Evolutionary conservation across 2,888 invertebrate genomes (phyloP).

Genomic region (Andrena minutula): DNA sequence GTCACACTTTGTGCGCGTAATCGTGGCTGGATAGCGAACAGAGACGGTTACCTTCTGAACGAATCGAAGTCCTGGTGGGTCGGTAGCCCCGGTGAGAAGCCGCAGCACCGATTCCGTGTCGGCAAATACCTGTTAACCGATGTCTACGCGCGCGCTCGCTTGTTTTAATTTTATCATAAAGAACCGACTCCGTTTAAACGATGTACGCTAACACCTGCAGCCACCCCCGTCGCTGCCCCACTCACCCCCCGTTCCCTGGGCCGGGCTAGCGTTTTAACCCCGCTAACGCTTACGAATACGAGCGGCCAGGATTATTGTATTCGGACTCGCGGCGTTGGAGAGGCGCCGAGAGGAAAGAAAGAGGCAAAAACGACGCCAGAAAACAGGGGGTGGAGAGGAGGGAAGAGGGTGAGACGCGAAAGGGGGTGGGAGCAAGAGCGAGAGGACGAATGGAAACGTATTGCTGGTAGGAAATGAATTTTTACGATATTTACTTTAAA

Average conservation of each 20-base stretch:
- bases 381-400: slow-evolving; percentile 5
- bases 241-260: slow-evolving; percentile 1
- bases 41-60: slow-evolving; percentile 1
- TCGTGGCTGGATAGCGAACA: neutral
- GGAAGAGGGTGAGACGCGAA: neutral
- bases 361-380: slow-evolving; percentile 19
- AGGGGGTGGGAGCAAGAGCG: slow-evolving; percentile 6
- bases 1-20: too few relatives aligned
- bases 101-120: slow-evolving; percentile 48
- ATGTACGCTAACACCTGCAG: slow-evolving; percentile 75
- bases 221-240: slow-evolving; percentile 22
- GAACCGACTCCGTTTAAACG: slow-evolving; percentile 74
- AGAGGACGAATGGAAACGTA: slow-evolving; percentile 73
- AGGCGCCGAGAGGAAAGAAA: slow-evolving; percentile 5
- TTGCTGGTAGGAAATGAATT: slow-evolving; percentile 75
- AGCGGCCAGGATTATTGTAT: slow-evolving; percentile 72
- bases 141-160: slow-evolving; percentile 62
- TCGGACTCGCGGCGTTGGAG: slow-evolving; percentile 49
- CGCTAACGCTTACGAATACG: slow-evolving; percentile 67
- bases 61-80: slow-evolving; percentile 12
- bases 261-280: slow-evolving; percentile 41
- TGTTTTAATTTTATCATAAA: slow-evolving; percentile 78
- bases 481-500: slow-evolving; percentile 78
- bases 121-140: slow-evolving; percentile 63
- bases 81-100: slow-evolving; percentile 14